These are phyloP conservation scores for Apogon hyalosoma DNA, from an alignment of 2,797 vertebrate species.

Conservation along the genomic window DNA sequence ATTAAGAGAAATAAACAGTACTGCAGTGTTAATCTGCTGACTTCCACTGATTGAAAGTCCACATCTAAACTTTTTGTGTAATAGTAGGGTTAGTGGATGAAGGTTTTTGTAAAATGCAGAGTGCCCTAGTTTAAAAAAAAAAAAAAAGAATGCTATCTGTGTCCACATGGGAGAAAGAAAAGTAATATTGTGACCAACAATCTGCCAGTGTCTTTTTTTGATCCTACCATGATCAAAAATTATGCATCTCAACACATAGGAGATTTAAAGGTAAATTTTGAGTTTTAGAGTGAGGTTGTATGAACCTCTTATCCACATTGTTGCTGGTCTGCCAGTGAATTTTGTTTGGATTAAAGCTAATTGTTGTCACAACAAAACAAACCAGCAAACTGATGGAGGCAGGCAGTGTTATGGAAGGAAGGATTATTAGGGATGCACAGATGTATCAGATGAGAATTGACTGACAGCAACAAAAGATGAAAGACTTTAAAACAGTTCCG, in stretches of 20 bases:
- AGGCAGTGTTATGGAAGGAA: too few relatives aligned
- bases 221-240: not conserved
- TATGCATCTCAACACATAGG: not conserved
- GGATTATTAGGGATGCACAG: too few relatives aligned
- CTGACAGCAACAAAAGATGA: too few relatives aligned
- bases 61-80: not conserved
- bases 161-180: not conserved
- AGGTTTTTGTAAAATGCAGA: not conserved
- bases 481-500: too few relatives aligned
- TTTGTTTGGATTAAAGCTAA: too few relatives aligned
- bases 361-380: too few relatives aligned
- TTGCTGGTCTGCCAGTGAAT: too few relatives aligned
- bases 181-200: slow-evolving; percentile 4
- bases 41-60: not conserved
- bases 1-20: not conserved
- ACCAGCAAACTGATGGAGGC: too few relatives aligned
- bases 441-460: too few relatives aligned
- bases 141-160: not conserved
- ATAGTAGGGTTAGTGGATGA: not conserved
- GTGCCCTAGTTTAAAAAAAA: too few relatives aligned
- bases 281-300: too few relatives aligned
- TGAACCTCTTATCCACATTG: too few relatives aligned
- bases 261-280: not conserved
- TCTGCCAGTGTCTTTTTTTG: not conserved
- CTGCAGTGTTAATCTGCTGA: not conserved